Conservation (phyloP, 2,797 vertebrate genomes). For the Podargus strigoides region DNA sequence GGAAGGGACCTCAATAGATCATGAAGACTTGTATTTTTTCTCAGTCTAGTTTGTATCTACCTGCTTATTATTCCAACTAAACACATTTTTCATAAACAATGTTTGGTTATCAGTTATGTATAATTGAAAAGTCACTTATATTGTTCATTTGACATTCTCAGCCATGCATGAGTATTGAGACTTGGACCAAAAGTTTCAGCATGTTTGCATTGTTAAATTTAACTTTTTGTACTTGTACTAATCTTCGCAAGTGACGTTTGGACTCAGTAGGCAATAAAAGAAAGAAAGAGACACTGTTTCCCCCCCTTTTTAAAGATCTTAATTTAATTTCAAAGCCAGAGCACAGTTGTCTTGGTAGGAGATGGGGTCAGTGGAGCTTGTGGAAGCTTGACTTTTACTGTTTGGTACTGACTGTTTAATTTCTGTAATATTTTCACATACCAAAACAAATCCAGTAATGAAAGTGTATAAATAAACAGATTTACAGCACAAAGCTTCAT, state of each 20-base stretch:
- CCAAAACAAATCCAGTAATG: neutral
- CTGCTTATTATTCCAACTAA: neutral
- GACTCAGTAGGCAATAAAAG: neutral
- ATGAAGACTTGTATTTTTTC: neutral
- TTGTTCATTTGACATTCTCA: neutral
- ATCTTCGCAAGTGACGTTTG: neutral
- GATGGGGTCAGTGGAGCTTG: neutral
- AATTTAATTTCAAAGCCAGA: neutral
- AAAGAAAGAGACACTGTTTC: neutral
- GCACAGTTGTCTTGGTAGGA: neutral
- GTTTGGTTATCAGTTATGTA: neutral
- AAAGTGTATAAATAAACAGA: neutral
- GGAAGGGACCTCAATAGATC: too few relatives aligned
- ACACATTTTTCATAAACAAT: neutral
- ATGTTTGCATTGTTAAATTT: neutral
- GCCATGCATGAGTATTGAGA: neutral
- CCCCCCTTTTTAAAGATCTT: accelerated
- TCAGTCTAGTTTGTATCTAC: neutral
- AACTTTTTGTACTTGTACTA: neutral
- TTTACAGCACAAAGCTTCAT: neutral
- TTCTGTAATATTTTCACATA: neutral
- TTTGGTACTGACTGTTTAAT: neutral
- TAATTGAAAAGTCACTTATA: neutral
- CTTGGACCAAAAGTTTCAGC: neutral
- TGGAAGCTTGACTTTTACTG: neutral